Evolutionary conservation across 2,888 invertebrate species (phyloP), one percentile per base, ranked within the genome.

Genomic region (Acronicta psi): DNA sequence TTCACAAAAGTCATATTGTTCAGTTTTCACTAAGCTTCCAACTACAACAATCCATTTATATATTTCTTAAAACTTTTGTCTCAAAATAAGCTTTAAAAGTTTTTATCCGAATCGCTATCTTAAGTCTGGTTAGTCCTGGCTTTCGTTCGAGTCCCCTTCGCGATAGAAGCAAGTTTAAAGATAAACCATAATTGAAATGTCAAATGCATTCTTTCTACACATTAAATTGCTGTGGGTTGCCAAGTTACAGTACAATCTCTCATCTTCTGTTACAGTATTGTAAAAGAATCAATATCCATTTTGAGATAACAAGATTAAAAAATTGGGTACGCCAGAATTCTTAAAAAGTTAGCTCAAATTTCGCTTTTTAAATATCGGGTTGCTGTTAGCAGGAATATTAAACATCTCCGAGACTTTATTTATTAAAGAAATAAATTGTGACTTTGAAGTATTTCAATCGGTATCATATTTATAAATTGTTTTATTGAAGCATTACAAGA

Each of bases 151-250:
- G 58, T 47, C 57, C 59, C 53, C 46, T 61, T 17, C 57, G 52
- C 77, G 70, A 80, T 76, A 75, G 69, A 80, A 77, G 68, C 82
- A 79, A 83, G 74, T 83, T 82, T 79, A 77, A 81, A 87, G 88
- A 88, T 86, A 88, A 86, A 83, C 83, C 81, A 78, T 89, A 88
- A 89, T 89, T 86, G 88, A 87, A 89, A 88, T 84, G 89, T 89
- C 89, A 88, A 74, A 77, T 84, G 76, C 89, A 89, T 83, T 82
- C 83, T 81, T 81, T 76, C 74, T 78, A 67, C 58, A 56, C 57
- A 51, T 71, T 63, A 56, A n/a, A n/a, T 58, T 59, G 59, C 60
- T 60, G 31, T 23, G 59, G 57, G 46, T 68, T 71, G 67, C 59
- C 55, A 51, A 59, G 61, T 61, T 61, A 59, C 60, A 54, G 25